Evolutionary conservation across 2,113 vertebrate genomes (phyloP).

Genomic region (Protomyctophum bolini): DNA sequence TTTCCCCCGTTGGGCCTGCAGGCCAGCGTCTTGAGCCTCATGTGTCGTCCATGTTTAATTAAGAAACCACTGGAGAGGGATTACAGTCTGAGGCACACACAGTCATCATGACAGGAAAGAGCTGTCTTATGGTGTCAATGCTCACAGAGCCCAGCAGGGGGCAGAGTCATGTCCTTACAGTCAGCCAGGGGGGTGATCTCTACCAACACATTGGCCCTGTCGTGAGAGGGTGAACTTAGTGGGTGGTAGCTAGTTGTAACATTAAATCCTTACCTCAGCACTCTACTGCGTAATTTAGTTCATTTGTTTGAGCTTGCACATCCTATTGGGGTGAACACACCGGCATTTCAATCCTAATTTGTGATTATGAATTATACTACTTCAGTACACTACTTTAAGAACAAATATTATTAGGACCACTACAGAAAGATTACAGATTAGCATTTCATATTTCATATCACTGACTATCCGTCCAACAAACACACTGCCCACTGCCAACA

Average conservation of each 20-base stretch:
- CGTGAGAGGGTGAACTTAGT: background rate
- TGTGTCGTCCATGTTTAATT: constrained; percentile 65
- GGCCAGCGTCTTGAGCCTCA: constrained; percentile 32
- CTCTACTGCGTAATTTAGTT: constrained; percentile 3
- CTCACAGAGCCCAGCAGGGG: constrained; percentile 12
- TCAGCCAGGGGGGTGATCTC: background rate
- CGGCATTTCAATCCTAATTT: too few relatives aligned
- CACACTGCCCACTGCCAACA: too few relatives aligned
- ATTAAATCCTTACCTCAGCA: constrained; percentile 6
- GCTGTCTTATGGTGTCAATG: constrained; percentile 19
- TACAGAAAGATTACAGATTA: too few relatives aligned
- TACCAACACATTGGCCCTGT: too few relatives aligned
- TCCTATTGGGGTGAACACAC: too few relatives aligned
- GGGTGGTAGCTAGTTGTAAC: background rate
- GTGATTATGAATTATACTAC: too few relatives aligned
- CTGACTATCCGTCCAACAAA: background rate
- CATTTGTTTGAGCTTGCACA: constrained; percentile 11
- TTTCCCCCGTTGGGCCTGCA: background rate
- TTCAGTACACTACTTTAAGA: too few relatives aligned
- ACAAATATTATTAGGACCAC: too few relatives aligned
- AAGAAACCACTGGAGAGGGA: constrained; percentile 60
- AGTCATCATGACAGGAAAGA: constrained; percentile 25
- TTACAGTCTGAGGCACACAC: constrained; percentile 38
- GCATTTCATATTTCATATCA: too few relatives aligned
- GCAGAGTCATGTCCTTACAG: too few relatives aligned